phyloP scores from a whole-genome alignment of 2,888 invertebrate species.

The Stomorhina lunata region DNA sequence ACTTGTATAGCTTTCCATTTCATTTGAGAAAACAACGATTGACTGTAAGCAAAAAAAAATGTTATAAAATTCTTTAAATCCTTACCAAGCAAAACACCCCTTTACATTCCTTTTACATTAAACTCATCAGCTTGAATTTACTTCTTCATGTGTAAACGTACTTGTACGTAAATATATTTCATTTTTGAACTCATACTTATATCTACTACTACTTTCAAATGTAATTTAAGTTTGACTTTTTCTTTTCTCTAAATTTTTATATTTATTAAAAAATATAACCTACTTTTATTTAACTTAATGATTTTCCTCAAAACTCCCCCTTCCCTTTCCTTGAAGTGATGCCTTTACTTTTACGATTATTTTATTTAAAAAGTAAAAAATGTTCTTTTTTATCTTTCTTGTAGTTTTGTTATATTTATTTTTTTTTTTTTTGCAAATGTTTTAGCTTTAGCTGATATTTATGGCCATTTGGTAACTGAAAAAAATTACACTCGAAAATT shows the following conservation, averaged over 20 bases:
- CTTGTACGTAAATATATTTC: not conserved
- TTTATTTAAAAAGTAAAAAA: conserved; percentile 42
- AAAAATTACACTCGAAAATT: conserved; percentile 19
- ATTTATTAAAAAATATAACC: conserved; percentile 61
- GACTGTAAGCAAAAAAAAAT: conserved; percentile 14
- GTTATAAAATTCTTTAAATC: conserved; percentile 55
- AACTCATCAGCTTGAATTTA: not conserved
- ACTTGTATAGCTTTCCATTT: conserved; percentile 56
- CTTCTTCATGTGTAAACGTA: conserved; percentile 1
- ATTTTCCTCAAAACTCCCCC: not conserved
- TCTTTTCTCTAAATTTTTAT: not conserved
- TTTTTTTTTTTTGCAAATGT: conserved; percentile 26
- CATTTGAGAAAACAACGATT: conserved; percentile 42
- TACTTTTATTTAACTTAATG: conserved; percentile 60
- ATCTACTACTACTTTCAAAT: too few relatives aligned
- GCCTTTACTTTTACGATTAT: conserved; percentile 28
- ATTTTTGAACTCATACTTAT: not conserved
- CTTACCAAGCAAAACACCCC: conserved; percentile 25
- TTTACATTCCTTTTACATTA: conserved; percentile 16
- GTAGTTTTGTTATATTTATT: not conserved
- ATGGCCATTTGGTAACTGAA: conserved; percentile 17
- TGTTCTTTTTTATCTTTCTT: conserved; percentile 17
- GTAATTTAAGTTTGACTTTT: conserved; percentile 45
- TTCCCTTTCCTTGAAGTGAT: not conserved
- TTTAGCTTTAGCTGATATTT: conserved; percentile 51